A percentile compares a stretch with the other conserved stretches of the same genome.
Conservation (phyloP, 2,888 invertebrate genomes). For the Vanessa cardui region DNA sequence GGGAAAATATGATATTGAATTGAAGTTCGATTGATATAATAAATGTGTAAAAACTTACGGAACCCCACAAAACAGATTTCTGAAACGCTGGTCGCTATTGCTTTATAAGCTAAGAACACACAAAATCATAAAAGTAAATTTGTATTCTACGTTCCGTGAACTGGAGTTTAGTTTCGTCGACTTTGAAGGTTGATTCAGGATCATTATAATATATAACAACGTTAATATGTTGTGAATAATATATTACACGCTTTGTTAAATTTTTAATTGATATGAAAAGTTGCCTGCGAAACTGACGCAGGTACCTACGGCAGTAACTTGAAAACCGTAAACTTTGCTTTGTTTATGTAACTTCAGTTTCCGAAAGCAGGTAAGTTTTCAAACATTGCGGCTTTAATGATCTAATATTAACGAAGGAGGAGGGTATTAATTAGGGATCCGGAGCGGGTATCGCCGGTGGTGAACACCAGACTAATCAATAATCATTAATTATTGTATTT, state of each 20-base stretch:
- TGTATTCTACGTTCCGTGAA: too few relatives aligned
- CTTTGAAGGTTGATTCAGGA: neutral
- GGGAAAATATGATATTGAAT: too few relatives aligned
- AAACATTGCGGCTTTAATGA: constrained; percentile 82
- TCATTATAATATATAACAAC: neutral
- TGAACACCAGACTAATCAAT: too few relatives aligned
- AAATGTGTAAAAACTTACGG: too few relatives aligned
- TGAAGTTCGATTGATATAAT: too few relatives aligned
- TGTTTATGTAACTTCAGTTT: constrained; percentile 78
- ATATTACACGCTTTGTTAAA: constrained; percentile 55
- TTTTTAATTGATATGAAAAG: constrained; percentile 77
- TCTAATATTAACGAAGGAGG: constrained; percentile 81
- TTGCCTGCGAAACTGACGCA: constrained; percentile 74
- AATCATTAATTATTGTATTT: too few relatives aligned
- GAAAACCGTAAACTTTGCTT: constrained; percentile 71
- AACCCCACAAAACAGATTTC: too few relatives aligned
- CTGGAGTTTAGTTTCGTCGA: too few relatives aligned
- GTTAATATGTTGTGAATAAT: constrained; percentile 21
- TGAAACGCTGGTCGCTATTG: too few relatives aligned
- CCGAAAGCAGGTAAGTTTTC: constrained; percentile 78
- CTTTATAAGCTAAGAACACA: too few relatives aligned
- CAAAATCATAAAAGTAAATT: too few relatives aligned
- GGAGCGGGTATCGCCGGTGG: constrained; percentile 55
- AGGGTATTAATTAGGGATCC: constrained; percentile 80
- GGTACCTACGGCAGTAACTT: constrained; percentile 69